phyloP scores from a whole-genome alignment of 2,113 vertebrate species.

The Tupaia tana region DNA sequence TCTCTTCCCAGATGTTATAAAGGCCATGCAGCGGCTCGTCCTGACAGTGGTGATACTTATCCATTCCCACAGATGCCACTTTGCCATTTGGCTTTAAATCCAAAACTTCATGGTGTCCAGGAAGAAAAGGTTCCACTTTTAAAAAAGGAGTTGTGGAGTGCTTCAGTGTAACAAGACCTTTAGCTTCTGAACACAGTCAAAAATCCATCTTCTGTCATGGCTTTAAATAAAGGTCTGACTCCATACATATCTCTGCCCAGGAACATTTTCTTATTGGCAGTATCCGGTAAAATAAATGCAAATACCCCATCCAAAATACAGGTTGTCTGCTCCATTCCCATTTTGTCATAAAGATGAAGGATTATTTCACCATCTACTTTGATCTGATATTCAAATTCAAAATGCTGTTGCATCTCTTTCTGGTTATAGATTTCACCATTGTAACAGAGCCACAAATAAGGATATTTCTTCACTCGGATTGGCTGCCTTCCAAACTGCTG shows the following conservation, averaged over 20 bases:
- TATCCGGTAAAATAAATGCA: conserved; percentile 92
- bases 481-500: conserved; percentile 93
- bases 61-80: conserved; percentile 85
- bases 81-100: conserved; percentile 89
- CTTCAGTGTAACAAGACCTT: conserved; percentile 89
- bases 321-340: conserved; percentile 89
- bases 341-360: conserved; percentile 91
- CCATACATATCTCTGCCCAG: conserved; percentile 91
- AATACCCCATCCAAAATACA: conserved; percentile 92
- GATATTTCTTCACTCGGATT: conserved; percentile 90
- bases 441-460: conserved; percentile 92
- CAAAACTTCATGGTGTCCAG: conserved; percentile 88
- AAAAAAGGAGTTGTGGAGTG: conserved; percentile 82
- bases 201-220: conserved; percentile 90
- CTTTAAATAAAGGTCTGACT: conserved; percentile 90
- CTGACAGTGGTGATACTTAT: conserved; percentile 87
- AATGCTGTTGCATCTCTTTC: conserved; percentile 80
- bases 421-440: conserved; percentile 93
- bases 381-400: conserved; percentile 86
- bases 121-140: conserved; percentile 86
- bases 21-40: conserved; percentile 83
- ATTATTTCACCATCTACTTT: conserved; percentile 91
- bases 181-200: conserved; percentile 92
- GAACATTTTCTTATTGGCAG: conserved; percentile 89
- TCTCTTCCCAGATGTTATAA: conserved; percentile 77